Base-by-base conservation (phyloP, 2,113 vertebrate genomes). In the Podarcis muralis region DNA sequence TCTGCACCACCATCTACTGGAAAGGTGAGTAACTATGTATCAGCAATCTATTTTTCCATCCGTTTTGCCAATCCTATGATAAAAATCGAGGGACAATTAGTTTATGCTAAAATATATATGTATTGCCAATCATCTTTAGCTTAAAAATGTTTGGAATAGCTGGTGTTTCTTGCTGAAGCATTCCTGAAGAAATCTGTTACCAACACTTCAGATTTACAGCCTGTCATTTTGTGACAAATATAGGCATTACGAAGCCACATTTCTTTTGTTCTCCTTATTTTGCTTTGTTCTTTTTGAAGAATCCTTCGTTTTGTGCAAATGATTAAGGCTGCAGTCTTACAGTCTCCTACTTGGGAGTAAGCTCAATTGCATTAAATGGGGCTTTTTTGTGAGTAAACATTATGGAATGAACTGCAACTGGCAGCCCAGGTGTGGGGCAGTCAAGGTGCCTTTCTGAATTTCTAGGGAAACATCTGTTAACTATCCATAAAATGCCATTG, bases 1-100 rank as follows among this genome's bases (percentile, higher is more conserved):
- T 96, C 97, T 97, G 95, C 93, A 90, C 95, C 95, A 97, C 95
- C 96, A 97, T 96, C 96, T 97, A 93, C 96, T 97, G 96, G 96
- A 97, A 96, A 97, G 94, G 95, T 96, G 95, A 92, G 93, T 94
- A 95, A 95, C 91, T 93, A 93, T 95, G 87, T 91, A 93, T 89
- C 88, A 92, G 87, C 59, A 94, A 90, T 95, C 77, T n/a, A 72
- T 71, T 32, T 79, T 93, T 87, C 53, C 59, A 37, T 90, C 90
- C 89, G 32, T 76, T 90, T 85, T 89, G 18, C 37, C 48, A 87
- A 75, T 89, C 86, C 0, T 5, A 22, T 81, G 48, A 74, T 35
- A 69, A 59, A 62, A 84, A 90, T 84, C 77, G 25, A 75, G n/a
- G 30, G 18, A 88, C 23, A 74, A 53, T 53, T 53, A 12, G 48